Conservation (phyloP, 1,140 invertebrate species). For the Trachymyrmex septentrionalis region DNA sequence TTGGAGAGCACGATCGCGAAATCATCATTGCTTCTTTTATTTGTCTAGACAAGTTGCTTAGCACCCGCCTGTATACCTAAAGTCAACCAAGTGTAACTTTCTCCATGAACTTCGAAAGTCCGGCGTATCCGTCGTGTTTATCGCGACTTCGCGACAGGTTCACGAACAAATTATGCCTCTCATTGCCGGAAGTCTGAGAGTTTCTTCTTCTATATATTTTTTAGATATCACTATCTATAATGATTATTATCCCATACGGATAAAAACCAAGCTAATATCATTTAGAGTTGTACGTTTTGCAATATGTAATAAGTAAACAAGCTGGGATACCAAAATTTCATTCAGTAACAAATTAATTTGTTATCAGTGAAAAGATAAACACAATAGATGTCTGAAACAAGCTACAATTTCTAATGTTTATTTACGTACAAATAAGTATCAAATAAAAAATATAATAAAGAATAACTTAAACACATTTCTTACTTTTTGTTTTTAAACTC, state of each 20-base stretch:
- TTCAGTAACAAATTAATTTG: too few species aligned
- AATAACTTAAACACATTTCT: neutral
- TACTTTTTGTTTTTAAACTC: neutral
- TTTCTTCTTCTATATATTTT: slow-evolving; percentile 51
- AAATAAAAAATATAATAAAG: too few species aligned
- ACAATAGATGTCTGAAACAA: too few species aligned
- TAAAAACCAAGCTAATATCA: neutral
- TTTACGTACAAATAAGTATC: too few species aligned
- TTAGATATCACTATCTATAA: slow-evolving; percentile 11
- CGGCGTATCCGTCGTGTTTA: slow-evolving; percentile 60
- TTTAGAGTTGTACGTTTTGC: neutral
- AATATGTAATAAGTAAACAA: neutral
- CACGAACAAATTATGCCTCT: slow-evolving; percentile 11
- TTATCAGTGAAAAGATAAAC: too few species aligned
- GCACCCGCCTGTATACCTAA: slow-evolving; percentile 19
- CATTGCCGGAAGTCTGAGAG: slow-evolving; percentile 11
- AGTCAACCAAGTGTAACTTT: slow-evolving; percentile 75
- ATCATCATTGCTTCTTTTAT: slow-evolving; percentile 72
- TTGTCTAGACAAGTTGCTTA: slow-evolving; percentile 64
- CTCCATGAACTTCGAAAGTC: slow-evolving; percentile 79
- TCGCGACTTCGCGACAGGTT: slow-evolving; percentile 25
- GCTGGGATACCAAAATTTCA: neutral
- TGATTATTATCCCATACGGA: neutral
- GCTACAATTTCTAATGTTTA: too few species aligned
- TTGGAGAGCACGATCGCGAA: slow-evolving; percentile 46